Evolutionary conservation across 2,888 invertebrate genomes (phyloP).

Genomic region (Drosophila birchii): DNA sequence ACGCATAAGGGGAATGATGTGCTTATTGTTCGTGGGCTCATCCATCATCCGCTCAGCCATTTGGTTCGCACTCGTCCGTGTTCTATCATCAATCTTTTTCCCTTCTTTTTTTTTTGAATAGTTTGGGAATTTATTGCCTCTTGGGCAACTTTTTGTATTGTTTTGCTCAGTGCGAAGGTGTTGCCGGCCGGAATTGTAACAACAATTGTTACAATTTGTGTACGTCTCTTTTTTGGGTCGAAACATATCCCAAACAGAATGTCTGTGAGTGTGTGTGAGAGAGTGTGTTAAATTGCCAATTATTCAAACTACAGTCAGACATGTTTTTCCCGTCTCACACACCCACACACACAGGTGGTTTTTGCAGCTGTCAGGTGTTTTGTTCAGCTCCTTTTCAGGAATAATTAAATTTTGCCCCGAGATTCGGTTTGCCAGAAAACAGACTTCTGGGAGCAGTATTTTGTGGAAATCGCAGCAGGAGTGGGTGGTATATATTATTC

Average conservation of each 20-base stretch:
- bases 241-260: constrained; percentile 31
- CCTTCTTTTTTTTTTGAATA: constrained; percentile 32
- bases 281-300: constrained; percentile 65
- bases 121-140: constrained; percentile 59
- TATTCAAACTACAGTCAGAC: constrained; percentile 60
- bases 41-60: constrained; percentile 71
- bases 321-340: constrained; percentile 31
- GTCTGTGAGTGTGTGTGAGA: constrained; percentile 11
- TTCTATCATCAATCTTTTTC: constrained; percentile 67
- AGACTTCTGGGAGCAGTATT: constrained; percentile 3
- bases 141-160: constrained; percentile 33
- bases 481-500: neutral
- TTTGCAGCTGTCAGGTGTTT: constrained; percentile 45
- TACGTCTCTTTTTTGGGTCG: constrained; percentile 24
- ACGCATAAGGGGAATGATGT: constrained; percentile 12
- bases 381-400: constrained; percentile 7
- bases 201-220: constrained; percentile 68
- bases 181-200: constrained; percentile 16
- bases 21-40: constrained; percentile 51
- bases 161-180: constrained; percentile 28
- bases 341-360: constrained; percentile 10
- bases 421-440: constrained; percentile 29
- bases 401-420: constrained; percentile 57
- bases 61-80: constrained; percentile 54
- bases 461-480: neutral